Conservation (phyloP, 2,888 invertebrate genomes). For the Dascillus cervinus region DNA sequence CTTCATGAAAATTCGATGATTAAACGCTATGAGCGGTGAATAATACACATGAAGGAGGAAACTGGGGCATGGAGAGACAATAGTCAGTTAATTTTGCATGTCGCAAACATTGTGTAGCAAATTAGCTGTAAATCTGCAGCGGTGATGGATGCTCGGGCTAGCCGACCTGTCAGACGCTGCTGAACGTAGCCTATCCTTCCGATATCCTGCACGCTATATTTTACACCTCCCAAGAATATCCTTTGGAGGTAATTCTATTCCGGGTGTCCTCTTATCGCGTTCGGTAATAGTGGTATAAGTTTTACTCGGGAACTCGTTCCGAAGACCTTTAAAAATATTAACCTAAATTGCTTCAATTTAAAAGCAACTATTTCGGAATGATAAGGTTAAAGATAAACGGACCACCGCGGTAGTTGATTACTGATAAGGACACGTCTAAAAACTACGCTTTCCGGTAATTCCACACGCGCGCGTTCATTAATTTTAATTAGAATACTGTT, state of each 20-base stretch:
- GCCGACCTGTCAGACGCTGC: slow-evolving; percentile 30
- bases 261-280: too few relatives aligned
- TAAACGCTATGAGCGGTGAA: slow-evolving; percentile 6
- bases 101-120: slow-evolving; percentile 37
- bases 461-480: slow-evolving; percentile 17
- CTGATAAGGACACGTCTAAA: slow-evolving; percentile 13
- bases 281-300: too few relatives aligned
- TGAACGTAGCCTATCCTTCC: slow-evolving; percentile 27
- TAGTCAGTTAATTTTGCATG: slow-evolving; percentile 37
- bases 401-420: slow-evolving; percentile 4
- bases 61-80: slow-evolving; percentile 23
- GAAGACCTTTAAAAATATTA: too few relatives aligned
- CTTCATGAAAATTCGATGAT: too few relatives aligned
- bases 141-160: slow-evolving; percentile 34
- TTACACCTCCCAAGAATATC: slow-evolving; percentile 15
- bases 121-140: slow-evolving; percentile 39
- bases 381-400: slow-evolving; percentile 7
- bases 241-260: too few relatives aligned
- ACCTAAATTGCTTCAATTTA: too few relatives aligned
- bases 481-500: slow-evolving; percentile 21
- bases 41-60: slow-evolving; percentile 12
- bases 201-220: slow-evolving; percentile 25
- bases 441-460: slow-evolving; percentile 14
- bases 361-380: too few relatives aligned
- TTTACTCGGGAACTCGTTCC: too few relatives aligned